Evolutionary conservation across 2,888 invertebrate species (phyloP).

Genomic region (Euclidia mi): DNA sequence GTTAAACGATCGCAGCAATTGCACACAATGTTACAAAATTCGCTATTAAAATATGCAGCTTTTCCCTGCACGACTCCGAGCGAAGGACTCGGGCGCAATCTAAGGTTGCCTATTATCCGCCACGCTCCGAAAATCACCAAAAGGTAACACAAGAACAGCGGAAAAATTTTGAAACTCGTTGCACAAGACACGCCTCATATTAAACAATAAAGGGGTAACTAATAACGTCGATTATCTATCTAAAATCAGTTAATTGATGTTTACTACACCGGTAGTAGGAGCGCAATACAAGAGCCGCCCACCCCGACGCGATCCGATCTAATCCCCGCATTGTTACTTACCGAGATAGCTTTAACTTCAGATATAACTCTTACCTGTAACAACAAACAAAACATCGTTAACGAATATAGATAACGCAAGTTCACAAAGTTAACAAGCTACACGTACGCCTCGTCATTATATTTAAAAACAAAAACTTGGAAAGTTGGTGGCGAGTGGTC

Average conservation of each 20-base stretch:
- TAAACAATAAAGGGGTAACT: constrained; percentile 87
- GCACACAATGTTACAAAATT: constrained; percentile 78
- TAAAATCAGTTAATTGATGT: constrained; percentile 87
- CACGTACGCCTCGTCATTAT: constrained; percentile 62
- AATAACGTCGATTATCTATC: constrained; percentile 85
- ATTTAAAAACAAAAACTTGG: constrained; percentile 47
- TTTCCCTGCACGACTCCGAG: constrained; percentile 80
- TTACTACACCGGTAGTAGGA: constrained; percentile 76
- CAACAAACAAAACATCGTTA: constrained; percentile 65
- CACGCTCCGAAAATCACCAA: constrained; percentile 89
- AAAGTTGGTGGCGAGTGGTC: constrained; percentile 69
- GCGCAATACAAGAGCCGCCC: constrained; percentile 56
- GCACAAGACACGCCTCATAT: constrained; percentile 85
- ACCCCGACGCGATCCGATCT: constrained; percentile 55
- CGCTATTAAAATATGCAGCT: constrained; percentile 84
- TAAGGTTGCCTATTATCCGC: constrained; percentile 89
- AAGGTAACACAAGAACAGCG: constrained; percentile 86
- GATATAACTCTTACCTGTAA: constrained; percentile 80
- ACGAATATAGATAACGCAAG: constrained; percentile 54
- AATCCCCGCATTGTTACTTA: constrained; percentile 64
- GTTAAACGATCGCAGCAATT: constrained; percentile 68
- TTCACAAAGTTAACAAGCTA: constrained; percentile 73
- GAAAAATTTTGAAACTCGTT: constrained; percentile 88
- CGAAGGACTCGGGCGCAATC: constrained; percentile 88
- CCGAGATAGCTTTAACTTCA: constrained; percentile 54